These are phyloP conservation scores for Coregonus clupeaformis DNA, from an alignment of 2,113 vertebrate genomes.

Conservation along the genomic window DNA sequence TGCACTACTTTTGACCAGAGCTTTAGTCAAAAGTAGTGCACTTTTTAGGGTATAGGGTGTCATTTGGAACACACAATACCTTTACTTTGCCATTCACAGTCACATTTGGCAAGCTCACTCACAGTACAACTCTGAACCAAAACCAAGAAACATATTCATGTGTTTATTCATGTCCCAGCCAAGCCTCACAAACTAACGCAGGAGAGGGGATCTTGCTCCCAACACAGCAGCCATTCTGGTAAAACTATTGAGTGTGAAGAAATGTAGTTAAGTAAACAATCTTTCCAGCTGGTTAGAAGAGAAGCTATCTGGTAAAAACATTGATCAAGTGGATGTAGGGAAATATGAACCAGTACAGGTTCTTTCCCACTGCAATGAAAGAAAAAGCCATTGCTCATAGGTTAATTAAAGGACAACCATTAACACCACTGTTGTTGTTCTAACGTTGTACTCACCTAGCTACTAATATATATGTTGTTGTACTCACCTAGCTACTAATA, in stretches of 20 bases:
- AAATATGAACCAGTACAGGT: background rate
- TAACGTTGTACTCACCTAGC: too few species aligned
- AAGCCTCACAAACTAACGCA: constrained; percentile 64
- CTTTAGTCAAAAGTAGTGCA: too few species aligned
- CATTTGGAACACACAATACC: too few species aligned
- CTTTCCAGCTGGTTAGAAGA: constrained; percentile 61
- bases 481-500: too few species aligned
- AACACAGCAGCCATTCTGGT: constrained; percentile 53
- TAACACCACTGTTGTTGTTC: too few species aligned
- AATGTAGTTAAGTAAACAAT: constrained; percentile 48
- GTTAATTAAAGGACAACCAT: too few species aligned
- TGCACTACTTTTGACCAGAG: too few species aligned
- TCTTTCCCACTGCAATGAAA: too few species aligned
- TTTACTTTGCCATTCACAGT: constrained; percentile 69
- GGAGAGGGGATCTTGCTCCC: constrained; percentile 44
- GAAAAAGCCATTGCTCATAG: too few species aligned
- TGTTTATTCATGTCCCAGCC: constrained; percentile 31
- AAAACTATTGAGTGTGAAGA: constrained; percentile 47
- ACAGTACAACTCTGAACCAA: constrained; percentile 42
- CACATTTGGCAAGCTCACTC: constrained; percentile 40
- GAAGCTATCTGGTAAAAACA: constrained; percentile 61
- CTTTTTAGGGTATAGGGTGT: too few species aligned
- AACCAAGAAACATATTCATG: constrained; percentile 60
- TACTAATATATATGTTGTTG: too few species aligned
- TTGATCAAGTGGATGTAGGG: constrained; percentile 35